Evolutionary conservation across 2,113 vertebrate genomes (phyloP), one percentile per base, ranked within the genome.

Genomic region (Rhizomys pruinosus): DNA sequence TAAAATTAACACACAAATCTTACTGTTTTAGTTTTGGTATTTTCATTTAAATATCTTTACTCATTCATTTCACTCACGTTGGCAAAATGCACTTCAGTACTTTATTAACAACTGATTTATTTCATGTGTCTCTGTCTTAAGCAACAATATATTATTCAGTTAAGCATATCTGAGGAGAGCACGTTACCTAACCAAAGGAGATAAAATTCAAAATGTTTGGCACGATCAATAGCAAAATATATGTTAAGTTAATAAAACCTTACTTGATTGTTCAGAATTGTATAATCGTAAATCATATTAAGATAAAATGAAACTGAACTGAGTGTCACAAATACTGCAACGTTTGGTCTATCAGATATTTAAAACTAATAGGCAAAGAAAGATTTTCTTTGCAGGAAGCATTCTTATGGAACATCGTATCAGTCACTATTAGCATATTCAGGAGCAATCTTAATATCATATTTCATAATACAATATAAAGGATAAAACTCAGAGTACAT

Each of bases 1-100:
- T 93, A 84, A 93, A 94, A 95, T 84, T 77, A 96, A 90, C 27
- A 64, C 69, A 89, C 29, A 96, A 95, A 95, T 97, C 34, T 87
- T 52, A 89, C 52, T 47, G 10, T 66, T 82, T 37, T 96, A 94
- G 88, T 78, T 94, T 94, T 90, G 10, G 2, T 91, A 7, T 69
- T 97, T 95, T 96, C 22, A 11, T 93, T 96, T 93, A 63, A 94
- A 25, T 95, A 91, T 89, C 73, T 6, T 59, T 27, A 42, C 61
- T 16, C 59, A 95, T 92, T 34, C 47, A 63, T 97, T 95, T 97
- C 74, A 93, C 57, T 59, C 73, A 69, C 85, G 11, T 88, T 95
- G 87, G 78, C 74, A 66, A 95, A 95, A 66, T 73, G 16, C 12
- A 20, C 39, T 93, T 97, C 97, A 84, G 78, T 77, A 89, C 11